Percentiles rank a stretch among this genome's conserved stretches.
These are phyloP conservation scores for Ammodytes dubius DNA, from an alignment of 2,113 vertebrate genomes.

Conservation along the genomic window DNA sequence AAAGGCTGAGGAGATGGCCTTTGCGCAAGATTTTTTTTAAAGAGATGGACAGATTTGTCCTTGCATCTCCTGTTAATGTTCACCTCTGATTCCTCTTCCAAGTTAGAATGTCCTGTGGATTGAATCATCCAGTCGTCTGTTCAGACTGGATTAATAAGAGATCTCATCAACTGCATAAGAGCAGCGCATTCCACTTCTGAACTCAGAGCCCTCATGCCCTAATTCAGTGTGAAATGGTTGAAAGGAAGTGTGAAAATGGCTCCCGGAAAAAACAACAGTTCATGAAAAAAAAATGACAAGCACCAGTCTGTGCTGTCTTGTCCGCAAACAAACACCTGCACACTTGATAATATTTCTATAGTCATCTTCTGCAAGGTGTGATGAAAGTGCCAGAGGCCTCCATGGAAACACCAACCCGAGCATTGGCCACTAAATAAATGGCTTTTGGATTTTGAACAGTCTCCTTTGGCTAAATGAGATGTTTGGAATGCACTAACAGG, in stretches of 20 bases:
- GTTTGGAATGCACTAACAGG: constrained; percentile 70
- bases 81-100: constrained; percentile 26
- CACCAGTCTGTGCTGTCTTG: constrained; percentile 31
- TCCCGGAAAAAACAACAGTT: constrained; percentile 41
- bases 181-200: constrained; percentile 50
- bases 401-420: constrained; percentile 44
- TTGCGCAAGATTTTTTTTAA: constrained; percentile 61
- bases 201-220: constrained; percentile 57
- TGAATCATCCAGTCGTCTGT: constrained; percentile 56
- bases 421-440: constrained; percentile 65
- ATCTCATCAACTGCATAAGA: constrained; percentile 43
- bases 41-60: constrained; percentile 51
- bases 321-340: constrained; percentile 9
- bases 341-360: constrained; percentile 63
- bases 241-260: constrained; percentile 64
- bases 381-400: constrained; percentile 57
- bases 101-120: constrained; percentile 41
- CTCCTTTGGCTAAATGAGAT: constrained; percentile 76
- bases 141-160: constrained; percentile 66
- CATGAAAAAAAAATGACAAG: constrained; percentile 41
- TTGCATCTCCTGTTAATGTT: constrained; percentile 18
- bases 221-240: constrained; percentile 74
- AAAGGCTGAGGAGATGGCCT: constrained; percentile 67
- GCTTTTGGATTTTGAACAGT: constrained; percentile 69
- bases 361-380: constrained; percentile 64